Conservation (phyloP, 2,113 vertebrate species). For the Panthera tigris region DNA sequence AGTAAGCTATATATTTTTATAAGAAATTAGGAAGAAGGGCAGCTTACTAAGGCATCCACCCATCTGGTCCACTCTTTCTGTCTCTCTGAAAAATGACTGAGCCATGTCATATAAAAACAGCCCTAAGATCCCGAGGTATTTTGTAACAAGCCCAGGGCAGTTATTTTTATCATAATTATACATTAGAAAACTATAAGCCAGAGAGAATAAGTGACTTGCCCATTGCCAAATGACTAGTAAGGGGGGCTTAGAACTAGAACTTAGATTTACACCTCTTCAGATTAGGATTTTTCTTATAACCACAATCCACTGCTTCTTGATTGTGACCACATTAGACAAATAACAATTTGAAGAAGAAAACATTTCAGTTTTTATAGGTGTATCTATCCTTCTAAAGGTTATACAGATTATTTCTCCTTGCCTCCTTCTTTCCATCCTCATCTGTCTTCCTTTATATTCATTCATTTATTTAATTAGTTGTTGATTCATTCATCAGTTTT, state of each 20-base stretch:
- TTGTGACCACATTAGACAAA: background rate
- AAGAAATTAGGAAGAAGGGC: background rate
- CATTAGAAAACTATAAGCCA: background rate
- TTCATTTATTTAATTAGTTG: background rate
- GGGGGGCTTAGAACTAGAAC: conserved; percentile 17
- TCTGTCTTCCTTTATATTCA: conserved; percentile 3
- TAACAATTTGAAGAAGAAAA: background rate
- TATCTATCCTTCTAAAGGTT: background rate
- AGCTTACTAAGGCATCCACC: background rate
- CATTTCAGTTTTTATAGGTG: background rate
- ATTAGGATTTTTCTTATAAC: background rate
- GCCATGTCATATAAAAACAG: conserved; percentile 41
- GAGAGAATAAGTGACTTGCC: background rate
- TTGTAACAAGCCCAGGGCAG: background rate
- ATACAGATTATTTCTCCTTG: background rate
- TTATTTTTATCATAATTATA: conserved; percentile 40
- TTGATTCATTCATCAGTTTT: background rate
- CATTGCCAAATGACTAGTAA: background rate
- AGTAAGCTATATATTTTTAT: background rate
- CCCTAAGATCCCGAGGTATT: conserved; percentile 1
- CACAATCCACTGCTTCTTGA: background rate
- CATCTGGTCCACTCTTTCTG: background rate
- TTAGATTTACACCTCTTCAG: conserved; percentile 6
- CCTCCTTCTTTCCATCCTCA: background rate
- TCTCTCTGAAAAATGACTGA: conserved; percentile 44